Base-by-base conservation (phyloP, 1,140 invertebrate genomes). In the Amyelois transitella region DNA sequence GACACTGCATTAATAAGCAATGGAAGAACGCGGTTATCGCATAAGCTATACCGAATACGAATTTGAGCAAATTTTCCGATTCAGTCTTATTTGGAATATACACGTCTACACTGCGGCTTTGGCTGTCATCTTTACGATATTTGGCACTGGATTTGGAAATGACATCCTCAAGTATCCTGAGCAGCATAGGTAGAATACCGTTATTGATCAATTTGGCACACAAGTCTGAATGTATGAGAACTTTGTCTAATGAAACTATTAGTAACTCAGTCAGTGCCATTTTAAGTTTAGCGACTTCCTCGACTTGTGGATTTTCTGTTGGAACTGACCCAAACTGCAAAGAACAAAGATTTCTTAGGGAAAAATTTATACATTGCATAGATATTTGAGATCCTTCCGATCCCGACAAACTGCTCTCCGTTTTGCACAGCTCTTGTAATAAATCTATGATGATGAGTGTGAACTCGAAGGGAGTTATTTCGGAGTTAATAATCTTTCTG, bases 321-420 rank as follows among this genome's bases (percentile, higher is more conserved):
- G 58, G 71, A 18, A 47, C 65, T 54, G 72, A 88, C 58, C 89
- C 89, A 61, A 92, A 93, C 53, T 93, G 91, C 2, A 93, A 59
- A 7, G 89, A 81, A 74, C 91, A 92, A 0, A 93, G 64, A 24
- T 90, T 91, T 22, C 92, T 89, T 14, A 92, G 62, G 0, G 91
- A 86, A 58, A 93, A 93, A 64, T 91, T 91, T 1, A 92, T 73
- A 14, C 91, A 90, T 48, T 92, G 90, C 59, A 92, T 84, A 0
- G 90, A 89, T 14, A 91, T 88, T 12, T 89, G 89, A 20, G 91
- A 89, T 1, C 89, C 89, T n/a, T 89, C 81, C 0, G 89, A 75
- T 8, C 81, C 83, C 1, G 80, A 69, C 18, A 82, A 56, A 51
- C 81, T 89, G n/a, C 85, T 86, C 51, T 91, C 90, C 1, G 90